Conservation (phyloP, 1,140 invertebrate genomes). For the Sitodiplosis mosellana region DNA sequence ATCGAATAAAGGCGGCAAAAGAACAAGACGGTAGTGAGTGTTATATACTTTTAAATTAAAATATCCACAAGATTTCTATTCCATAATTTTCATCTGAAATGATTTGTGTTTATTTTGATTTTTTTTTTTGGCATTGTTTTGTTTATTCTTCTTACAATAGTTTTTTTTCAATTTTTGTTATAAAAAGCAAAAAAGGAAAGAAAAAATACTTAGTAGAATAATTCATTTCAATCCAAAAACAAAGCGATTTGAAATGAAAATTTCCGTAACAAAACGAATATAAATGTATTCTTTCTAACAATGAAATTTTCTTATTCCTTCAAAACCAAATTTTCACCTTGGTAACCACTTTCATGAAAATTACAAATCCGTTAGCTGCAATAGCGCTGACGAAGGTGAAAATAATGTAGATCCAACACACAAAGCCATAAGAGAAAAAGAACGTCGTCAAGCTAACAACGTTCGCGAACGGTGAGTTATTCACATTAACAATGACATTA, state of each 20-base stretch:
- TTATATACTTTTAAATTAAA: conserved; percentile 5
- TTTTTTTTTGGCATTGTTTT: neutral
- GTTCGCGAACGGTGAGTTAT: conserved; percentile 83
- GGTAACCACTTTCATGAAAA: neutral
- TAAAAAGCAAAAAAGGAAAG: too few relatives aligned
- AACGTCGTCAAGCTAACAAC: conserved; percentile 94
- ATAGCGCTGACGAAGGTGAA: conserved; percentile 49
- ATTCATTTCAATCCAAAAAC: neutral
- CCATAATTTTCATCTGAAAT: neutral
- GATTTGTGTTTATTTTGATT: neutral
- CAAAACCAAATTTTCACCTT: neutral
- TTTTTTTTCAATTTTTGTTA: neutral
- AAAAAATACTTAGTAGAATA: neutral
- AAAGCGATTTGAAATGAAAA: neutral
- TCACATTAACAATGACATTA: conserved; percentile 6
- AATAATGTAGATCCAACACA: conserved; percentile 57
- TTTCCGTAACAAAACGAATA: neutral
- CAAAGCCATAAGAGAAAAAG: conserved; percentile 87
- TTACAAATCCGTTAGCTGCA: conserved; percentile 33
- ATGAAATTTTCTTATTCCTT: neutral
- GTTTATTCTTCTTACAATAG: neutral
- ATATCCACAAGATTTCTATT: neutral
- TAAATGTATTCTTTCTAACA: neutral
- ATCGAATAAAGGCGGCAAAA: conserved; percentile 25
- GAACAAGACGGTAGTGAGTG: conserved; percentile 62